phyloP scores from a whole-genome alignment of 2,113 vertebrate species.

The Cyprinodon brontotheroides region DNA sequence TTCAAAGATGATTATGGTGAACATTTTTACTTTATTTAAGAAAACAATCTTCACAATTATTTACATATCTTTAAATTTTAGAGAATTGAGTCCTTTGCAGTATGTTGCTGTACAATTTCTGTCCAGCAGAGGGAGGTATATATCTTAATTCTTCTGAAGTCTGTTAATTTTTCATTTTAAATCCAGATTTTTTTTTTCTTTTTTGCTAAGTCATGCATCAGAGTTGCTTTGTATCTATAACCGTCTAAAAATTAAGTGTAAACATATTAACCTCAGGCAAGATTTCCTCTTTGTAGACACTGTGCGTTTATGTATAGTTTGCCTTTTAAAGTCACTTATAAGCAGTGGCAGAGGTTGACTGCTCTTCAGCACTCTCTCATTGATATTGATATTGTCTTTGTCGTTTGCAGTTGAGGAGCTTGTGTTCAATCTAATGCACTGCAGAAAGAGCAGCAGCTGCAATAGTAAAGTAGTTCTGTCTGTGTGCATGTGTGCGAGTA shows the following conservation, averaged over 20 bases:
- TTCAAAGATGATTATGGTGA: background rate
- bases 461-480: constrained; percentile 9
- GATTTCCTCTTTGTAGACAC: background rate
- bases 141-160: background rate
- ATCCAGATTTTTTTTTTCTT: background rate
- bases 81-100: background rate
- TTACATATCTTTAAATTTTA: background rate
- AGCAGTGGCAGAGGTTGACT: constrained; percentile 26
- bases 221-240: background rate
- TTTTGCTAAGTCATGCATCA: background rate
- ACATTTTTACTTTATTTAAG: background rate
- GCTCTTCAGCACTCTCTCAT: constrained; percentile 23
- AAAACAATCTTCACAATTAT: background rate
- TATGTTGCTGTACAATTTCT: background rate
- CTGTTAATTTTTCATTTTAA: constrained; percentile 11
- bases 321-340: constrained; percentile 11
- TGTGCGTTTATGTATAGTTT: background rate
- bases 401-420: constrained; percentile 39
- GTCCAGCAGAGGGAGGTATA: constrained; percentile 67
- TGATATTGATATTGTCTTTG: constrained; percentile 46
- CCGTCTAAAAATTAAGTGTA: background rate
- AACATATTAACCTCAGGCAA: background rate
- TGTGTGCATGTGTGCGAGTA: constrained; percentile 15
- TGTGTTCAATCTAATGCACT: constrained; percentile 37
- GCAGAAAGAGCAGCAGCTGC: constrained; percentile 8